Evolutionary conservation across 2,113 vertebrate species (phyloP), one percentile per base, ranked within the genome.

Genomic region (Rhegmatorhina hoffmannsi): DNA sequence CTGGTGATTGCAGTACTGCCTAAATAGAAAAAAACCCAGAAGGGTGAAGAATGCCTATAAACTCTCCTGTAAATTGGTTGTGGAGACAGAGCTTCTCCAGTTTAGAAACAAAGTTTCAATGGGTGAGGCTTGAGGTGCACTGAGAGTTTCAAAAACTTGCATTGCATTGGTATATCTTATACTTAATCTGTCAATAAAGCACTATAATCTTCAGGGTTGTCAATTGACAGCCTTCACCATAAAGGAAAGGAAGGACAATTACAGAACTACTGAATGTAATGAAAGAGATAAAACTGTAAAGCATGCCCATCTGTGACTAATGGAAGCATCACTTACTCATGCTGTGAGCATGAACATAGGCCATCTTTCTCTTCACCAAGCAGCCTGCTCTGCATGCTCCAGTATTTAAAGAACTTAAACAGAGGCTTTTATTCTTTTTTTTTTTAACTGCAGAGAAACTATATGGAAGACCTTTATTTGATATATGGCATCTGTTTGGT

Each of bases 361-460:
- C 9, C 40, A 20, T 4, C 20, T 38, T 62, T 10, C 53, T 34
- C 33, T 43, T 34, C 38, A 15, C 13, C 25, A 33, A 55, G 18
- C 13, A 49, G 29, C 10, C 17, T 33, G 6, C 24, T 76, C 29
- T 23, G 23, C 4, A 29, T 0, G 0, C n/a, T 83, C 19, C 17
- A 21, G 20, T 20, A 59, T 55, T 62, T 62, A 64, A 69, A 74
- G n/a, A 77, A 66, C 16, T 7, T n/a, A 49, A 91, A 62, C 5
- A 43, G 18, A 26, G 19, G 1, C 5, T 4, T 62, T 56, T 24
- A 10, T 36, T n/a, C 17, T 25, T 79, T 64, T 52, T 60, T 25
- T 79, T 64, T 55, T 60, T 9, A 14, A 1, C 18, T 5, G 49
- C 17, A 34, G 26, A 91, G 17, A 46, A 87, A 76, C 7, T 58